Conservation (phyloP, 2,888 invertebrate genomes). For the Phyllotreta cruciferae region DNA sequence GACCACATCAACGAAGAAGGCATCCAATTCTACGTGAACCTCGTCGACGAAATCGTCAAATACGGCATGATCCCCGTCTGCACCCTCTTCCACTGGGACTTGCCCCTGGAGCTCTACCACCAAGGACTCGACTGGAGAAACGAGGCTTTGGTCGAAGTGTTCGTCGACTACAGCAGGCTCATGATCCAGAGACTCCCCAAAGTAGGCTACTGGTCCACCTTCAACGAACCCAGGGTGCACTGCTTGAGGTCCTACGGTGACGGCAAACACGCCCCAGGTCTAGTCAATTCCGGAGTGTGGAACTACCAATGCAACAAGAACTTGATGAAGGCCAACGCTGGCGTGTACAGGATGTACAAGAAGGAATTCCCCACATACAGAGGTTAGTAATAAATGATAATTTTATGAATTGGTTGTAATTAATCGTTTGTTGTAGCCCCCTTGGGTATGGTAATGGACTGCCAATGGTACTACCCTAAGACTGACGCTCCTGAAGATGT, state of each 20-base stretch:
- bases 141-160: slow-evolving; percentile 60
- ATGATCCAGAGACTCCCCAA: slow-evolving; percentile 54
- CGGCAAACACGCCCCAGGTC: slow-evolving; percentile 62
- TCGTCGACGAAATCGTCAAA: slow-evolving; percentile 21
- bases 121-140: slow-evolving; percentile 66
- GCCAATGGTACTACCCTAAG: slow-evolving; percentile 32
- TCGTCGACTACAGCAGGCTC: slow-evolving; percentile 64
- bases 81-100: slow-evolving; percentile 49
- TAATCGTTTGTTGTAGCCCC: too few species aligned
- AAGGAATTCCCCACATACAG: slow-evolving; percentile 57
- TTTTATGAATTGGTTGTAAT: too few species aligned
- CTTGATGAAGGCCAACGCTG: slow-evolving; percentile 71
- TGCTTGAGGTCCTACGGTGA: slow-evolving; percentile 52
- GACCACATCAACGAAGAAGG: slow-evolving; percentile 60
- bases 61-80: slow-evolving; percentile 43
- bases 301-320: slow-evolving; percentile 71
- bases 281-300: slow-evolving; percentile 65
- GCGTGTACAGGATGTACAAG: slow-evolving; percentile 69
- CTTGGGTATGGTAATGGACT: slow-evolving; percentile 31
- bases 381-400: slow-evolving; percentile 21
- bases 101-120: slow-evolving; percentile 52
- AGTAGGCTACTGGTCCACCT: slow-evolving; percentile 52
- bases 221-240: background rate
- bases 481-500: slow-evolving; percentile 63
- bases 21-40: slow-evolving; percentile 36